Evolutionary conservation across 2,797 vertebrate species (phyloP).

Genomic region (Xiphophorus birchmanni): DNA sequence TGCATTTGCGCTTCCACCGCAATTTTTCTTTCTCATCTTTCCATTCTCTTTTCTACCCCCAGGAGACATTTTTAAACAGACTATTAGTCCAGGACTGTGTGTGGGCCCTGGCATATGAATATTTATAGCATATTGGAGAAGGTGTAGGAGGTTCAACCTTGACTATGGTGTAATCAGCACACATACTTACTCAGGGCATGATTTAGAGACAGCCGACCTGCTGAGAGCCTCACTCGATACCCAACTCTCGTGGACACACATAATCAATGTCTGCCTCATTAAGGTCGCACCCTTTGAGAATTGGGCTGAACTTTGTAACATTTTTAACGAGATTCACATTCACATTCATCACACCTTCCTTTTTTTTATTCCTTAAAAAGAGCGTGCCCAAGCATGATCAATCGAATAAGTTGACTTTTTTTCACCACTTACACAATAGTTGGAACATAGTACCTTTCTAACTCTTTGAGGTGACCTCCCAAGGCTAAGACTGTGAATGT

Average conservation of each 20-base stretch:
- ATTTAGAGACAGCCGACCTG: conserved; percentile 75
- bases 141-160: conserved; percentile 82
- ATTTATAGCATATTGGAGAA: conserved; percentile 80
- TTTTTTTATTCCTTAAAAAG: conserved; percentile 40
- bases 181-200: conserved; percentile 64
- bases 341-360: conserved; percentile 33
- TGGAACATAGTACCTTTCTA: conserved; percentile 10
- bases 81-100: conserved; percentile 71
- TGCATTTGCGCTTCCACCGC: conserved; percentile 7
- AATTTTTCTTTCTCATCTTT: conserved; percentile 16
- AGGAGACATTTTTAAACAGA: conserved; percentile 70
- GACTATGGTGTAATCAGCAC: conserved; percentile 77
- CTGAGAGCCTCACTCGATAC: conserved; percentile 74
- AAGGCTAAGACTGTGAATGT: conserved; percentile 24
- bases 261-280: conserved; percentile 82
- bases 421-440: conserved; percentile 17
- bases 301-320: conserved; percentile 71
- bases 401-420: conserved; percentile 28
- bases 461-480: conserved; percentile 33
- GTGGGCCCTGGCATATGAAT: conserved; percentile 80
- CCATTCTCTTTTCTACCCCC: conserved; percentile 50
- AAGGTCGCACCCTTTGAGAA: conserved; percentile 74
- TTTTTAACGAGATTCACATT: conserved; percentile 73
- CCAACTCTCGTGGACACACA: conserved; percentile 72
- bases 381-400: conserved; percentile 41